Conservation (phyloP, 1,140 invertebrate species). For the Bombyx mori region DNA sequence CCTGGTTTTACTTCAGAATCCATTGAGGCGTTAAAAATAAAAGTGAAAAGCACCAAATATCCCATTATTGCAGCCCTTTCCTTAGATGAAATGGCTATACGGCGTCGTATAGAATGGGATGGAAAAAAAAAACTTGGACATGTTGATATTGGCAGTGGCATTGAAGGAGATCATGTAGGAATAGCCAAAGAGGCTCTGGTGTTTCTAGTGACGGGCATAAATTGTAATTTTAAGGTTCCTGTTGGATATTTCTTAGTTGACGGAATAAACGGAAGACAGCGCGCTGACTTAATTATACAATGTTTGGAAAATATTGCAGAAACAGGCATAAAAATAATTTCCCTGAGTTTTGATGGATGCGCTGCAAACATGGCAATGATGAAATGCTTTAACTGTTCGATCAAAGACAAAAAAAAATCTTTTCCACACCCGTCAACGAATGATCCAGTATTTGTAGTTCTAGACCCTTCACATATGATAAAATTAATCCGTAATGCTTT, state of each 20-base stretch:
- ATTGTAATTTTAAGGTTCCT: slow-evolving; percentile 33
- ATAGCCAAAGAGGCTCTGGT: slow-evolving; percentile 44
- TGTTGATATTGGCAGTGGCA: slow-evolving; percentile 35
- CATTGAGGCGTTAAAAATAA: too few relatives aligned
- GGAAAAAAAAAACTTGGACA: slow-evolving; percentile 27
- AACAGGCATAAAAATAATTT: too few relatives aligned
- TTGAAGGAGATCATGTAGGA: slow-evolving; percentile 22
- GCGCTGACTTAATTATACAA: too few relatives aligned
- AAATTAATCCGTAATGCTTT: slow-evolving; percentile 15
- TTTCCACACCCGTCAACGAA: slow-evolving; percentile 5
- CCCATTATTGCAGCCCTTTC: too few relatives aligned
- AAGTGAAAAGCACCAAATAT: too few relatives aligned
- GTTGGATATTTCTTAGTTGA: too few relatives aligned
- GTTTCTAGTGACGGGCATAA: slow-evolving; percentile 38
- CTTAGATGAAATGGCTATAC: slow-evolving; percentile 57
- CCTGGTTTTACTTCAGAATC: too few relatives aligned
- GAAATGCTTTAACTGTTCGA: slow-evolving; percentile 34
- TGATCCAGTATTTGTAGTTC: background rate
- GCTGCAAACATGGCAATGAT: too few relatives aligned
- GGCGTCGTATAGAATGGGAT: slow-evolving; percentile 35
- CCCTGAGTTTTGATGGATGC: too few relatives aligned
- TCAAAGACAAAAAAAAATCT: slow-evolving; percentile 11
- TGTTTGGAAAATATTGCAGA: too few relatives aligned
- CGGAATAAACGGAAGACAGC: too few relatives aligned
- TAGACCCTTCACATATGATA: slow-evolving; percentile 11